Evolutionary conservation across 2,888 invertebrate genomes (phyloP).

Genomic region (Sepiola atlantica): DNA sequence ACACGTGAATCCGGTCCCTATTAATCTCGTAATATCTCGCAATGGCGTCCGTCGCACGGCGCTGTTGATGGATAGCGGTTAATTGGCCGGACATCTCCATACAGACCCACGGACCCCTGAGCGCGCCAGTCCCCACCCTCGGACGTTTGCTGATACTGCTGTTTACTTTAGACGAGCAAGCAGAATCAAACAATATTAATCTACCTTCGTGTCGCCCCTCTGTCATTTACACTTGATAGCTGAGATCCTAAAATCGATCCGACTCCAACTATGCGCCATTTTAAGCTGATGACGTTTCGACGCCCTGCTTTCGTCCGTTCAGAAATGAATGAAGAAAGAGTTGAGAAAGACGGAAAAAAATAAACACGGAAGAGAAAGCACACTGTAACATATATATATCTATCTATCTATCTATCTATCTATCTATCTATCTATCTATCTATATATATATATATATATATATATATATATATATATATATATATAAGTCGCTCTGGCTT

Average conservation of each 20-base stretch:
- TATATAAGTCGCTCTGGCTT: no score
- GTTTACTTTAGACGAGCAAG: neutral
- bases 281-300: neutral
- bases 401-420: neutral
- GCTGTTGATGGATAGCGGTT: neutral
- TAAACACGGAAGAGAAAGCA: no score
- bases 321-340: neutral
- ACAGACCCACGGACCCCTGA: neutral
- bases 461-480: no score
- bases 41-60: constrained; percentile 7
- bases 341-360: neutral
- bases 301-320: neutral
- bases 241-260: neutral
- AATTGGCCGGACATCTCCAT: constrained; percentile 32
- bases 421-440: neutral
- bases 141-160: neutral
- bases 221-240: neutral
- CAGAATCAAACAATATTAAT: constrained; percentile 32
- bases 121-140: neutral
- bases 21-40: constrained; percentile 32
- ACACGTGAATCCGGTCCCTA: neutral
- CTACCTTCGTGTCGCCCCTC: neutral
- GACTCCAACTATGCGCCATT: neutral
- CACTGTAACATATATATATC: neutral
- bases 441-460: neutral